Base-by-base conservation (phyloP, 1,140 invertebrate genomes). In the Leptoteleia sp. region DNA sequence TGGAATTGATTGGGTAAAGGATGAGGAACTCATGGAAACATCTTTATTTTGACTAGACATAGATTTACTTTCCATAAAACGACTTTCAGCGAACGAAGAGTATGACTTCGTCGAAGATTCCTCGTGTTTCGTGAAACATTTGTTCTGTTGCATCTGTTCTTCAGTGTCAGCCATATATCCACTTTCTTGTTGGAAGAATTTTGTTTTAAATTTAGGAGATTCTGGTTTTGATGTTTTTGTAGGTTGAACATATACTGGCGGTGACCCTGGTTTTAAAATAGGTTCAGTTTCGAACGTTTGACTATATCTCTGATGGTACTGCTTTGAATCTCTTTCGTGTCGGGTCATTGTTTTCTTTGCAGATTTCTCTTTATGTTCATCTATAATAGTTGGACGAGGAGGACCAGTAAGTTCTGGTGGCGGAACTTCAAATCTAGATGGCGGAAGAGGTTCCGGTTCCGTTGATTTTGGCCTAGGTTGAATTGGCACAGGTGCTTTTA, bases 121-220 rank as follows among this genome's bases (percentile, higher is more conserved):
- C n/a, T 89, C 85, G n/a, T 84, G 81, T 47, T 88, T 88, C 0
- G 81, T 80, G n/a, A 84, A 80, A 29, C 29, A 81, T 55, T 78
- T 83, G 11, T 87, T 83, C 17, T 68, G 68, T 54, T 72, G 22
- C 68, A 76, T 76, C 27, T 78, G 91, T 70, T 94, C 93, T 76
- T 94, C 93, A 0, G 93, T 94, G 80, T 94, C 94, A 1, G 94
- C 94, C 82, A 92, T 92, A 76, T 94, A 94, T 9, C 94, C 94
- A 82, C 92, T 93, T 68, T 92, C 91, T 83, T 91, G 81, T 37
- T 90, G 84, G 16, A 87, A 87, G 45, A 70, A 88, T 85, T 88
- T 91, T 72, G 82, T 78, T 64, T 92, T 92, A 3, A 88, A 85
- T 81, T 92, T 92, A 3, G 92, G 91, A 7, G 92, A 92, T 42